Evolutionary conservation across 2,797 vertebrate species (phyloP), one percentile per base, ranked within the genome.

Genomic region (Aulostomus chinensis): DNA sequence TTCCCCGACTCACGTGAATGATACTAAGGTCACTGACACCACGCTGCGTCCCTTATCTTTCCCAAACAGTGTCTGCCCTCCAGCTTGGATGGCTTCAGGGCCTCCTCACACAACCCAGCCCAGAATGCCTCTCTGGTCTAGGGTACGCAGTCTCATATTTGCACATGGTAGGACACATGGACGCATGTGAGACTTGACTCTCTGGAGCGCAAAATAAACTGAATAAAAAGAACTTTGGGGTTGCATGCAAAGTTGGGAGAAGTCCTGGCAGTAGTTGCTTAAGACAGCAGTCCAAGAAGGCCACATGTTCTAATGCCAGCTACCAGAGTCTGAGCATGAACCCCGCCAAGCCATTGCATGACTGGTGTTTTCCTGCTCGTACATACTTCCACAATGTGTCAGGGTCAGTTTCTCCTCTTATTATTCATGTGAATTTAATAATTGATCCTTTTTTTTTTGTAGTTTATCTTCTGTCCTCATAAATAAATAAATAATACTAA

Each of bases 21-120:
- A 2, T 45, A 48, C 46, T 10, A 21, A 61, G 70, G 61, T 57
- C 59, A 68, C 41, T 52, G 59, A 55, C 48, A 40, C 64, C 36
- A 25, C 33, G 21, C 16, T 0, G 21, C 11, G 39, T 11, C 6
- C 1, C 39, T 58, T 75, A 68, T 75, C 72, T 48, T 49, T 54
- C 24, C 25, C 51, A 42, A 61, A 55, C 61, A 40, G 22, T 2
- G 14, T 26, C n/a, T 48, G 14, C 50, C 15, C 9, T 53, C 56
- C 53, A 43, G 9, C 38, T 7, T 2, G 40, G 49, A n/a, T 20
- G 45, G 26, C 40, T 2, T 21, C 4, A 50, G 36, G 12, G 2
- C 28, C 46, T 37, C 26, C 37, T 13, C 10, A n/a, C n/a, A n/a
- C n/a, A n/a, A n/a, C n/a, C 9, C 33, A n/a, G 13, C 40, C 21